Evolutionary conservation across 2,888 invertebrate genomes (phyloP).

Genomic region (Scrobipalpa costella): DNA sequence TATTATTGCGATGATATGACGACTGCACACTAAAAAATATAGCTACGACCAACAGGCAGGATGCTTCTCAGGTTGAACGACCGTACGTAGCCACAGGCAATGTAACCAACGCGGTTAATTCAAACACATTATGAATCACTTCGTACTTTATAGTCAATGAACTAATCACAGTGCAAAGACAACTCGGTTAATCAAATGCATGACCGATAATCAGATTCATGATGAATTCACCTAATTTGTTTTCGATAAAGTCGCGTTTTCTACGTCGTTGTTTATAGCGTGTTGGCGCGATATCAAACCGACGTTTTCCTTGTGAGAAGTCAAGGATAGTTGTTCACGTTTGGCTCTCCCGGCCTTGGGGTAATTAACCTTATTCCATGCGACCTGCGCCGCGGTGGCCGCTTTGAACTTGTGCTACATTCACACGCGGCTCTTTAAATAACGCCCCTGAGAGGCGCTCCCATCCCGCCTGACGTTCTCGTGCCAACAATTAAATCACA

Average conservation of each 20-base stretch:
- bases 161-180: slow-evolving; percentile 35
- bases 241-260: not conserved
- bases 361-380: slow-evolving; percentile 72
- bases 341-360: slow-evolving; percentile 66
- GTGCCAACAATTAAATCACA: slow-evolving; percentile 70
- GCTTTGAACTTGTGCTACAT: slow-evolving; percentile 76
- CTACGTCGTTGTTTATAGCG: not conserved
- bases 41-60: slow-evolving; percentile 53
- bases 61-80: slow-evolving; percentile 65
- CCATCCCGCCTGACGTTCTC: slow-evolving; percentile 45
- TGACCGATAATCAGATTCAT: slow-evolving; percentile 15
- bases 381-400: slow-evolving; percentile 57
- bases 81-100: slow-evolving; percentile 54
- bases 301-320: slow-evolving; percentile 46
- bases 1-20: not conserved
- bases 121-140: slow-evolving; percentile 54
- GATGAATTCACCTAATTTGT: not conserved
- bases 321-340: slow-evolving; percentile 37
- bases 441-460: slow-evolving; percentile 56
- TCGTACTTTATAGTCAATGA: slow-evolving; percentile 43
- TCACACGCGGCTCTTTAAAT: slow-evolving; percentile 67
- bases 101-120: slow-evolving; percentile 51
- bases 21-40: not conserved
- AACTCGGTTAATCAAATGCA: slow-evolving; percentile 27
- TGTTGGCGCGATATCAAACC: not conserved